phyloP scores from a whole-genome alignment of 2,113 vertebrate genomes.

The Microcebus murinus region DNA sequence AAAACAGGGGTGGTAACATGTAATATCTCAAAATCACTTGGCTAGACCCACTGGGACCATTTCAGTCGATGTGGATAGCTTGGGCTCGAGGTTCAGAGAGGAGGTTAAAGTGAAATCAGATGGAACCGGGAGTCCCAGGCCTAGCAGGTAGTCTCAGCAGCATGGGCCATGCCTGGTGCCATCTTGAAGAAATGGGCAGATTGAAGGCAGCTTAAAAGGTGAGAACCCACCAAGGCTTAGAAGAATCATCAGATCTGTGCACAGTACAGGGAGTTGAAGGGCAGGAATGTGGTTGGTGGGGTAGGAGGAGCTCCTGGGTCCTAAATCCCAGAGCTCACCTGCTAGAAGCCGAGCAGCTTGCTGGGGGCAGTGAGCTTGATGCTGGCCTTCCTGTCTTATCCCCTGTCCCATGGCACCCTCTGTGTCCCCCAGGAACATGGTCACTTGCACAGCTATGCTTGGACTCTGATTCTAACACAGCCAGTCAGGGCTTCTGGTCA shows the following conservation, averaged over 20 bases:
- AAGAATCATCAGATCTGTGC: background rate
- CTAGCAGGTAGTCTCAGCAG: background rate
- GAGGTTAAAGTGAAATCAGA: background rate
- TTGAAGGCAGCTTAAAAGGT: background rate
- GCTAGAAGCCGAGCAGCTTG: too few relatives aligned
- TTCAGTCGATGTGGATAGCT: background rate
- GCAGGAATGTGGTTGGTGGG: too few relatives aligned
- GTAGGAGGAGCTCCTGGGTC: too few relatives aligned
- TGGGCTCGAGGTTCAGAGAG: background rate
- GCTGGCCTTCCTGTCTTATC: background rate
- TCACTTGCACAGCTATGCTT: constrained; percentile 9
- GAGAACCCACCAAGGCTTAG: background rate
- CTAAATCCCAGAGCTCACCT: too few relatives aligned
- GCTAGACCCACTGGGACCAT: background rate
- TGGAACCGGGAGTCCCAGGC: background rate
- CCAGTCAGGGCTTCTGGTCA: background rate
- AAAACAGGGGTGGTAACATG: background rate
- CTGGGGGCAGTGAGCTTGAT: background rate
- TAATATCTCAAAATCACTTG: background rate
- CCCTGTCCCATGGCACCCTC: background rate
- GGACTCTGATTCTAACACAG: background rate
- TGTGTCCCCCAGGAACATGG: constrained; percentile 42
- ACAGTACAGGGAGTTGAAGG: too few relatives aligned
- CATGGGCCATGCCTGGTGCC: background rate
- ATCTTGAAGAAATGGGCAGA: background rate